These are phyloP conservation scores for Mormyrus lacerda DNA, from an alignment of 2,113 vertebrate genomes.

Conservation along the genomic window DNA sequence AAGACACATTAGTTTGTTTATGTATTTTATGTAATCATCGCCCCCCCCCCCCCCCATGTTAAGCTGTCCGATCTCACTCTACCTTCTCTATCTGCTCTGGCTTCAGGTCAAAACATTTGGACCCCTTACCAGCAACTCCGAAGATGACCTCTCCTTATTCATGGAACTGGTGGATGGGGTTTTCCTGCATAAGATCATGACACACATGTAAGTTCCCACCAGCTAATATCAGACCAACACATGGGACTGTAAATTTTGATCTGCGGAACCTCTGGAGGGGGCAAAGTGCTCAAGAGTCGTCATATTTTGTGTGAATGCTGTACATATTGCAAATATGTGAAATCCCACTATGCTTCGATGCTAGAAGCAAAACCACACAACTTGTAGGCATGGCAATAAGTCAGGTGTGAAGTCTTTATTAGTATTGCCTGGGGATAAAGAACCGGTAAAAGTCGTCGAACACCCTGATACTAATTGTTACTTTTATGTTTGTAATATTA, in stretches of 20 bases:
- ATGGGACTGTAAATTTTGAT: neutral
- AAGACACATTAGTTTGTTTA: neutral
- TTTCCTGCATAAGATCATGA: constrained; percentile 76
- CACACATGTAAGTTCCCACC: constrained; percentile 70
- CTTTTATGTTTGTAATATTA: neutral
- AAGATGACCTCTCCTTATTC: constrained; percentile 65
- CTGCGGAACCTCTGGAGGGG: neutral
- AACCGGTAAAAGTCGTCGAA: neutral
- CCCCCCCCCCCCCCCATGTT: neutral
- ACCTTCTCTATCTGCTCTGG: neutral
- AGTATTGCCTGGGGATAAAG: neutral
- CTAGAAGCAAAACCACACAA: neutral
- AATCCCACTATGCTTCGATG: neutral
- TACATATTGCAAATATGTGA: neutral
- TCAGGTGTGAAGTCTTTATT: neutral
- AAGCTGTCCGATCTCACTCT: neutral
- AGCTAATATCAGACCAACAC: neutral
- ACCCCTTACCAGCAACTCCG: constrained; percentile 50
- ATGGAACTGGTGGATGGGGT: constrained; percentile 81
- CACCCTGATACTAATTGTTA: neutral
- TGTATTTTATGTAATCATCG: neutral
- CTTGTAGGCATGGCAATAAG: neutral
- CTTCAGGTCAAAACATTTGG: constrained; percentile 76
- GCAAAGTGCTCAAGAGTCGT: neutral
- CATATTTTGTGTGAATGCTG: neutral